Evolutionary conservation across 2,113 vertebrate genomes (phyloP).

Genomic region (Regulus satrapa): DNA sequence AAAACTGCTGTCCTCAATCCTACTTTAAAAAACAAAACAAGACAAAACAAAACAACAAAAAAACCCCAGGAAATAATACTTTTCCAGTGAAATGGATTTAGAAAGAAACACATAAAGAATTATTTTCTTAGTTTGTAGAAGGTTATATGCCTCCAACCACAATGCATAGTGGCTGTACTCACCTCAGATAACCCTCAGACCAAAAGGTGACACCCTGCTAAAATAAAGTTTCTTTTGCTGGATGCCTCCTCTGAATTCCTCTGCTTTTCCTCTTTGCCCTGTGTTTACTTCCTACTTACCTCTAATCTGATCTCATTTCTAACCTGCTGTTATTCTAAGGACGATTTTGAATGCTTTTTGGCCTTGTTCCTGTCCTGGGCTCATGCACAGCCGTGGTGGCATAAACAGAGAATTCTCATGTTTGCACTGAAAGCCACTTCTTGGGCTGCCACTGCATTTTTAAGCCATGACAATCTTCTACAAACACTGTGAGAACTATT

Average conservation of each 20-base stretch:
- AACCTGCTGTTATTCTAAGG: background rate
- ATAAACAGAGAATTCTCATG: background rate
- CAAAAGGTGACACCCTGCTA: background rate
- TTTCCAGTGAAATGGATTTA: background rate
- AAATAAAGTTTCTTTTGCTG: background rate
- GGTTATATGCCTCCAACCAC: background rate
- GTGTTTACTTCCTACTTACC: background rate
- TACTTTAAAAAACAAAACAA: too few species aligned
- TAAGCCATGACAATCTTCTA: background rate
- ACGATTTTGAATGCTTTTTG: background rate
- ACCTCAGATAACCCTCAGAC: background rate
- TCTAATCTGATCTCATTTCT: background rate
- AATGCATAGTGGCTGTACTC: background rate
- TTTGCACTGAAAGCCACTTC: background rate
- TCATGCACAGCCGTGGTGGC: background rate
- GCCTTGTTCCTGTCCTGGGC: too few species aligned
- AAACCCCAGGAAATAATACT: background rate
- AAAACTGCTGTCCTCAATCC: background rate
- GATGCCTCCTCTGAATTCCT: background rate
- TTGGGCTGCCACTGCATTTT: background rate
- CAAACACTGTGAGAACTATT: background rate
- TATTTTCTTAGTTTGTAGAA: background rate
- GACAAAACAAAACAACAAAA: too few species aligned
- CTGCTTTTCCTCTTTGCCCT: background rate
- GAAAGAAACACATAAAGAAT: background rate